phyloP scores from a whole-genome alignment of 2,797 vertebrate species.

The Gallinago stenura region DNA sequence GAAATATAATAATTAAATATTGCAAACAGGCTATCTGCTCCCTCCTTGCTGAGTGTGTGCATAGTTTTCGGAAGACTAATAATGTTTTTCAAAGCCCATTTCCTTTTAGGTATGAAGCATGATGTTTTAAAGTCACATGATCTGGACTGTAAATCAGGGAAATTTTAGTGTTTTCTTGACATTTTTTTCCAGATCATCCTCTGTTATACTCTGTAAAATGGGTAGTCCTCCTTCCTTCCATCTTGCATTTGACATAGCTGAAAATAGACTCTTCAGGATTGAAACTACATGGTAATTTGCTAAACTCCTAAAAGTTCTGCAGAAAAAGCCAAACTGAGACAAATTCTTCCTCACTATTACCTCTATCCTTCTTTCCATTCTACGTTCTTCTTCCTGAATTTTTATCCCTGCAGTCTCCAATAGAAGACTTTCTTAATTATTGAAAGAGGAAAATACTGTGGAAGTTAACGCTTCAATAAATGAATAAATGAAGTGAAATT shows the following conservation, averaged over 20 bases:
- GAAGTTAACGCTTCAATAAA: conserved; percentile 15
- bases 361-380: neutral
- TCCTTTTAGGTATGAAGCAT: neutral
- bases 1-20: neutral
- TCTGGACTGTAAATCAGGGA: neutral
- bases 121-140: neutral
- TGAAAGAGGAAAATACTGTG: neutral
- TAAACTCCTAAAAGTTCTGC: neutral
- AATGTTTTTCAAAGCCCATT: neutral
- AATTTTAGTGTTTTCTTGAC: neutral
- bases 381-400: neutral
- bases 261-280: neutral
- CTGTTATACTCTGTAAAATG: neutral
- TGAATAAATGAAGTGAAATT: neutral
- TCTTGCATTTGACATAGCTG: neutral
- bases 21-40: neutral
- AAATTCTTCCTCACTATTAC: neutral
- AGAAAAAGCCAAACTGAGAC: neutral
- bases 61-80: neutral
- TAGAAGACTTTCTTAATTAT: neutral
- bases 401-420: neutral
- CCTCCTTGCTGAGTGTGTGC: neutral
- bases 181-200: neutral
- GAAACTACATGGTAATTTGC: neutral
- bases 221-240: neutral